A percentile compares a stretch with the other conserved stretches of the same genome.
Conservation (phyloP, 2,797 vertebrate species). For the Enteromius viviparus region DNA sequence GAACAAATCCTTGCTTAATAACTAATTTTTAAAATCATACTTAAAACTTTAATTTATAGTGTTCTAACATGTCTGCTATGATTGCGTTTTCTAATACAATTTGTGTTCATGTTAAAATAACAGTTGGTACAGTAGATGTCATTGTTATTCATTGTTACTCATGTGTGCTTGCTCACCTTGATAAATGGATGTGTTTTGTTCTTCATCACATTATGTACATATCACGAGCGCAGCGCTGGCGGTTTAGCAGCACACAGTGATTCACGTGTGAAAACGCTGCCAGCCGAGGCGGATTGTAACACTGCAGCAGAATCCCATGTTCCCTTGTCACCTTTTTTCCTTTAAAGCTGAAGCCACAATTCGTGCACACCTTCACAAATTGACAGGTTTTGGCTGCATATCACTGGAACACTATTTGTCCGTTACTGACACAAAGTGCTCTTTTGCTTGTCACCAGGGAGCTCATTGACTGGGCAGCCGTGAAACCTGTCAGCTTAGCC, state of each 20-base stretch:
- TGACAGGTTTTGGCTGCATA: conserved; percentile 34
- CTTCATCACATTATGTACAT: conserved; percentile 1
- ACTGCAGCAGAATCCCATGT: conserved; percentile 1
- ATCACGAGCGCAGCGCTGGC: background rate
- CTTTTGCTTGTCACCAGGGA: conserved; percentile 37
- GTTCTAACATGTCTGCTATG: background rate
- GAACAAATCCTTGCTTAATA: background rate
- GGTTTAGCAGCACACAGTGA: conserved; percentile 7
- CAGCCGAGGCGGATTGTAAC: background rate
- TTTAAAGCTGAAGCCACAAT: conserved; percentile 1
- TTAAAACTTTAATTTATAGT: background rate
- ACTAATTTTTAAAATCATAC: background rate
- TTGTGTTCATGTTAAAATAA: background rate
- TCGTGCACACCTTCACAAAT: conserved; percentile 27
- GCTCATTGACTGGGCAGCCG: conserved; percentile 24
- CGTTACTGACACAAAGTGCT: conserved; percentile 27
- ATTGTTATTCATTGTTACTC: background rate
- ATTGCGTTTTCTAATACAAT: background rate
- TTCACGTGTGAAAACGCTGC: conserved; percentile 11
- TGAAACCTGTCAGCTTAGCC: conserved; percentile 39
- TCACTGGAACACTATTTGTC: conserved; percentile 1
- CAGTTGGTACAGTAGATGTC: background rate
- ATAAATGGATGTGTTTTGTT: conserved; percentile 12
- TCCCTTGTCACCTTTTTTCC: background rate
- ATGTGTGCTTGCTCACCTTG: background rate